A percentile compares a stretch with the other conserved stretches of the same genome.
Evolutionary conservation across 2,113 vertebrate genomes (phyloP).

Genomic region (Antechinus flavipes): DNA sequence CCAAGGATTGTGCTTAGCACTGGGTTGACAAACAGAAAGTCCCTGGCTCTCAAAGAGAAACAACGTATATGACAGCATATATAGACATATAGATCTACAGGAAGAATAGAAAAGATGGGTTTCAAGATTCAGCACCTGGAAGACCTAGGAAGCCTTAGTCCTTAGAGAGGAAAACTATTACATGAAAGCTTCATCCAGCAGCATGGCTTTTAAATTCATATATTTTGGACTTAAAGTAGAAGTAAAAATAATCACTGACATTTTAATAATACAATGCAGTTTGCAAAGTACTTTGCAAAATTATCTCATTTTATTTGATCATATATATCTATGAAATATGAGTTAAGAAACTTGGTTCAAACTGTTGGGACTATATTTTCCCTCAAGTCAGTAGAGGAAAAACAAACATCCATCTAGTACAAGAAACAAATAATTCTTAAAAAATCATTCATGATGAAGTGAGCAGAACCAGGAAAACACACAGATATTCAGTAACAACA

Average conservation of each 20-base stretch:
- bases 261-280: no score
- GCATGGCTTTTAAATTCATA: neutral
- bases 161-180: neutral
- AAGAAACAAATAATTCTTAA: conserved; percentile 17
- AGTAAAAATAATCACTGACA: neutral
- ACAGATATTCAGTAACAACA: no score
- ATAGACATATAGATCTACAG: neutral
- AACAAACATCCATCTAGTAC: neutral
- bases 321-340: neutral
- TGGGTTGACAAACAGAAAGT: neutral
- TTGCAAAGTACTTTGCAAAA: neutral
- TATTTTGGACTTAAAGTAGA: neutral
- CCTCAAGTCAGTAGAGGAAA: conserved; percentile 1
- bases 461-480: no score
- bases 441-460: neutral
- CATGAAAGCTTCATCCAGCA: neutral
- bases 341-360: neutral
- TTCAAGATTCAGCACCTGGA: neutral
- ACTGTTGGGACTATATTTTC: conserved; percentile 20
- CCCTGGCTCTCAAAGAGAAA: neutral
- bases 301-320: neutral
- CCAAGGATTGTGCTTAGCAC: neutral
- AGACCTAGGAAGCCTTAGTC: neutral
- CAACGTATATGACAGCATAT: neutral
- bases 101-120: neutral